Percentiles rank a stretch among this genome's conserved stretches.
phyloP scores from a whole-genome alignment of 2,113 vertebrate species.

The Australoheros scitulus region DNA sequence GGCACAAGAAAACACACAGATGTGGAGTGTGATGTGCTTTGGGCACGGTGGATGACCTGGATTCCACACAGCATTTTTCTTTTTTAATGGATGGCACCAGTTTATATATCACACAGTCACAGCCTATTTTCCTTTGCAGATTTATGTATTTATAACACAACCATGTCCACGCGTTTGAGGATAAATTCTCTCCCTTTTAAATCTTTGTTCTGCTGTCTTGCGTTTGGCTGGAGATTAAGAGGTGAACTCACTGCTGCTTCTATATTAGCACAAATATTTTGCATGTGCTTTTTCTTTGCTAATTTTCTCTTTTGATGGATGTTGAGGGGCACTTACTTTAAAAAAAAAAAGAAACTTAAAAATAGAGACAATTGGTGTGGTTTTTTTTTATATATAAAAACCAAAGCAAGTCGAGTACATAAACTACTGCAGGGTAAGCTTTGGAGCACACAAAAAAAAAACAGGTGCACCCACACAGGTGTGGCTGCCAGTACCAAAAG shows the following conservation, averaged over 20 bases:
- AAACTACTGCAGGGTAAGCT: slow-evolving; percentile 23
- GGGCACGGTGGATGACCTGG: slow-evolving; percentile 51
- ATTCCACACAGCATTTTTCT: slow-evolving; percentile 33
- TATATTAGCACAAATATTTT: slow-evolving; percentile 18
- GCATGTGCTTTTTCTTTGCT: not conserved
- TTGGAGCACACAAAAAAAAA: slow-evolving; percentile 12
- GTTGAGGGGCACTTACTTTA: not conserved
- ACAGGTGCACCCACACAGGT: slow-evolving; percentile 12
- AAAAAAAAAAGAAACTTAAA: not conserved
- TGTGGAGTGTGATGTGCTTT: slow-evolving; percentile 50
- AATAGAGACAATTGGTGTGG: slow-evolving; percentile 2
- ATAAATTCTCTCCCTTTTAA: slow-evolving; percentile 15
- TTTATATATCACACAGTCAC: slow-evolving; percentile 31
- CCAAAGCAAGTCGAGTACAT: slow-evolving; percentile 29
- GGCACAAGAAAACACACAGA: slow-evolving; percentile 44
- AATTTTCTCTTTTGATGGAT: not conserved
- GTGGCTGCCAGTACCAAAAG: slow-evolving; percentile 33
- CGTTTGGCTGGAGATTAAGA: slow-evolving; percentile 23
- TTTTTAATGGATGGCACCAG: slow-evolving; percentile 13
- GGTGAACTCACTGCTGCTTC: not conserved
- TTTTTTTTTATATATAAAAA: slow-evolving; percentile 18
- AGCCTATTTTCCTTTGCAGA: slow-evolving; percentile 31
- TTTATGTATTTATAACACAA: slow-evolving; percentile 35
- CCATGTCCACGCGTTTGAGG: slow-evolving; percentile 2
- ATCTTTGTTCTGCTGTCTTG: slow-evolving; percentile 18